Base-by-base conservation (phyloP, 30 jellyfish, hydroid and myxozoan species). In the Aurelia sp. region DNA sequence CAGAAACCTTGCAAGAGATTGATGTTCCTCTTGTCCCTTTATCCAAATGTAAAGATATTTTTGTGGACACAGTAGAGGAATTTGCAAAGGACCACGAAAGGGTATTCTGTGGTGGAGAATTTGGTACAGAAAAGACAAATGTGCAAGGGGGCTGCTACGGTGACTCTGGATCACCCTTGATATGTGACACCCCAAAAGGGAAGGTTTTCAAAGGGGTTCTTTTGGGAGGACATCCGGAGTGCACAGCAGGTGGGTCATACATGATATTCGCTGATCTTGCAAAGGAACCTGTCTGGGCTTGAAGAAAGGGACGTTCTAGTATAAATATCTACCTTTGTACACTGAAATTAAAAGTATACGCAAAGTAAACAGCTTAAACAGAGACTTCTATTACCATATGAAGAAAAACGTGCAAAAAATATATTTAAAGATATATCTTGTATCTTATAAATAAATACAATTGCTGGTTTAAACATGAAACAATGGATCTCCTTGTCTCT, bases 121-220 rank as follows among this genome's bases (percentile, higher is more conserved):
- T 44, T 44, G 60, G 72, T 1, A 40, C 67, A 4, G 55, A 21
- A 8, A 15, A 57, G 5, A 20, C n/a, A 9, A 5, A 24, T 0
- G 62, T 63, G 30, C 63, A 67, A 33, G 82, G 88, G 15, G 93
- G 83, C 75, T 84, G 93, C 66, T 58, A 69, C 47, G 93, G 93
- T 2, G 93, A 84, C 57, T 84, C 93, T 2, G 93, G 93, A 1
- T 84, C 93, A 27, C 93, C 93, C 8, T 72, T 84, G 60, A 13
- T 84, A 35, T 84, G 93, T 81, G 62, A 59, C 72, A 73, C 33
- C 5, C 48, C 24, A 15, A 16, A 62, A 20, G 93, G 82, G 21
- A 18, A 44, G 19, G 82, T 72, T 16, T 40, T 70, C 2, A 21
- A 48, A 16, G 93, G 88, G 7, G 50, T 84, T 21, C 30, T 84